phyloP scores from a whole-genome alignment of 2,113 vertebrate species.

The Vimba vimba region DNA sequence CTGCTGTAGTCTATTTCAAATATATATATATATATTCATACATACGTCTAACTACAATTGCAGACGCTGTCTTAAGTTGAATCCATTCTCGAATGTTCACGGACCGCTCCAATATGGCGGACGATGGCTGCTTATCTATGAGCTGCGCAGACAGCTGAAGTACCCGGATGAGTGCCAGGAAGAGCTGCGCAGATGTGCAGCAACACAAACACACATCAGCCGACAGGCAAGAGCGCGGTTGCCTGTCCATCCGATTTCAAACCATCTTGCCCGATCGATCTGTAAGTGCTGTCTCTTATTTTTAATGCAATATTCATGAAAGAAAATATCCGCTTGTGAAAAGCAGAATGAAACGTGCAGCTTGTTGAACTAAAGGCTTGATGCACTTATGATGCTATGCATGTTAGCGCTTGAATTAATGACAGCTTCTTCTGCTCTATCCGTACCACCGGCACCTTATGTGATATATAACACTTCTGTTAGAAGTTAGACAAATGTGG shows the following conservation, averaged over 20 bases:
- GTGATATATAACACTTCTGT: not conserved
- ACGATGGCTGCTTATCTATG: not conserved
- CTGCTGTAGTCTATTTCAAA: too few relatives aligned
- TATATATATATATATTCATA: too few relatives aligned
- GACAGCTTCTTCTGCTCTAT: not conserved
- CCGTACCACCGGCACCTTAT: not conserved
- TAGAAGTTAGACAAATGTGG: too few relatives aligned
- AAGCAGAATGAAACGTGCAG: not conserved
- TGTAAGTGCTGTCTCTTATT: constrained; percentile 14
- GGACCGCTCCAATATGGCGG: too few relatives aligned
- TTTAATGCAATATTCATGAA: not conserved
- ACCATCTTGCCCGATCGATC: not conserved
- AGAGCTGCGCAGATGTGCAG: constrained; percentile 35
- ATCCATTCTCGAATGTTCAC: too few relatives aligned
- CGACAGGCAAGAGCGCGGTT: not conserved
- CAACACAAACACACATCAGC: constrained; percentile 23
- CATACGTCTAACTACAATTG: too few relatives aligned
- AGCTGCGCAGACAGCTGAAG: not conserved
- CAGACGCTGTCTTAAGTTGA: too few relatives aligned
- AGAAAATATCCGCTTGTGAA: not conserved
- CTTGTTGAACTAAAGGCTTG: not conserved
- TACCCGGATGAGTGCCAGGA: constrained; percentile 55
- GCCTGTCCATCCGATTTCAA: not conserved
- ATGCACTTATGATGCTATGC: constrained; percentile 10
- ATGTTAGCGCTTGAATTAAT: constrained; percentile 28